These are phyloP conservation scores for Acanthisitta chloris DNA, from an alignment of 2,113 vertebrate species.

Conservation along the genomic window DNA sequence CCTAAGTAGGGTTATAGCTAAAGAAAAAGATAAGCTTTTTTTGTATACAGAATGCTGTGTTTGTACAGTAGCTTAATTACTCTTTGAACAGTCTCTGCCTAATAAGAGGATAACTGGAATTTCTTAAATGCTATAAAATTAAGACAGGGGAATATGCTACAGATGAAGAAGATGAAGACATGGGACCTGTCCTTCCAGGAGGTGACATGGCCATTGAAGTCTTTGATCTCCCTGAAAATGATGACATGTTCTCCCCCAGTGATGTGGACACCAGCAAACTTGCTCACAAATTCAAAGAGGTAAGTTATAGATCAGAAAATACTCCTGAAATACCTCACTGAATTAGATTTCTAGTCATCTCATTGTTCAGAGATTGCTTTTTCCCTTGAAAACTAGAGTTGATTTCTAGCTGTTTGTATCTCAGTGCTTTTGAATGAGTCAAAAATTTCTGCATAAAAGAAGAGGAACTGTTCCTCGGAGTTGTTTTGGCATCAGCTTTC, in stretches of 20 bases:
- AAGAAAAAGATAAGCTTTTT: neutral
- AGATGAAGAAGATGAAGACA: conserved; percentile 91
- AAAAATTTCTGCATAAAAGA: neutral
- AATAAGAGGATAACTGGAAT: conserved; percentile 39
- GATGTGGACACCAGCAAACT: conserved; percentile 93
- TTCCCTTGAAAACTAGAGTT: neutral
- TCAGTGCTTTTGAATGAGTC: neutral
- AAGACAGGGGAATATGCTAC: conserved; percentile 98
- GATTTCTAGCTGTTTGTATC: neutral
- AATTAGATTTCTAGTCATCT: neutral
- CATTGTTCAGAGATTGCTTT: neutral
- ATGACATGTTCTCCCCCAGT: conserved; percentile 91
- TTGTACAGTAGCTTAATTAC: neutral
- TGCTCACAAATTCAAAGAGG: conserved; percentile 98
- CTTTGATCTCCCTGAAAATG: conserved; percentile 93
- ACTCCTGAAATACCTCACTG: neutral
- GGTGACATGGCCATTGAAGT: conserved; percentile 93
- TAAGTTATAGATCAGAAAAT: conserved; percentile 43
- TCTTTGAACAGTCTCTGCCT: neutral
- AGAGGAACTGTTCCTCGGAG: neutral
- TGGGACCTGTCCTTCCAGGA: conserved; percentile 76
- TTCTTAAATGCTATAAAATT: conserved; percentile 62
- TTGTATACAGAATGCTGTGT: neutral
- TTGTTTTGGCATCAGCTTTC: neutral
- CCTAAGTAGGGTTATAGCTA: neutral